Evolutionary conservation across 1,140 invertebrate genomes (phyloP).

Genomic region (Leptopilina boulardi): DNA sequence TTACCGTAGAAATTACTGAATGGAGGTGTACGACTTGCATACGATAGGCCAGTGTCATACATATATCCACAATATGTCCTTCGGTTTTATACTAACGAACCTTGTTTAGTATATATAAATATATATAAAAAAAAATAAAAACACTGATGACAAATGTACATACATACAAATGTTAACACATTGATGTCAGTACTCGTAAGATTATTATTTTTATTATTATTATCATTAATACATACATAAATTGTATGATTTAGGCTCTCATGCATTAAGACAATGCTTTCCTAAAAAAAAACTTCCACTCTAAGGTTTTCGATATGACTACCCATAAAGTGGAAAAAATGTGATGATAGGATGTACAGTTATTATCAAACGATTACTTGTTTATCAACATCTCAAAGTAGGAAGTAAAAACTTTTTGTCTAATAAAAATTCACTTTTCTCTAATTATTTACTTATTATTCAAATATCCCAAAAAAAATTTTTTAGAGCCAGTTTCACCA

Average conservation of each 20-base stretch:
- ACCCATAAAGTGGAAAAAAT: constrained; percentile 2
- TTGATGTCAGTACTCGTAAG: constrained; percentile 47
- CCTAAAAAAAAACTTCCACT: constrained; percentile 47
- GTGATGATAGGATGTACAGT: constrained; percentile 28
- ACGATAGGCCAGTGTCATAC: constrained; percentile 36
- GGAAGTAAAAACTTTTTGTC: constrained; percentile 34
- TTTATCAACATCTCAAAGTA: constrained; percentile 30
- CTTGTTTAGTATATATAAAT: constrained; percentile 68
- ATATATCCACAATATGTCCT: constrained; percentile 55
- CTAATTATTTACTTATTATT: neutral
- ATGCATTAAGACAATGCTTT: constrained; percentile 36
- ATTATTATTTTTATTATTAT: constrained; percentile 40
- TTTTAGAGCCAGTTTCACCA: neutral
- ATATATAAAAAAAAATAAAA: constrained; percentile 56
- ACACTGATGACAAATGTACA: constrained; percentile 59
- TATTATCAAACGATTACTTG: constrained; percentile 20
- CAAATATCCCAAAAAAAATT: no score
- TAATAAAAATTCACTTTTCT: constrained; percentile 32
- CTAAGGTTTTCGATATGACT: neutral
- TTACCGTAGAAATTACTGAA: constrained; percentile 43
- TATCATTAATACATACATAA: neutral
- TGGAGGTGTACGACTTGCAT: constrained; percentile 1
- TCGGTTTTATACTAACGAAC: constrained; percentile 65
- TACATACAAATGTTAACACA: constrained; percentile 63
- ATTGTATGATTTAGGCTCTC: constrained; percentile 21